phyloP scores from a whole-genome alignment of 2,888 invertebrate genomes.

The Apeira syringaria region DNA sequence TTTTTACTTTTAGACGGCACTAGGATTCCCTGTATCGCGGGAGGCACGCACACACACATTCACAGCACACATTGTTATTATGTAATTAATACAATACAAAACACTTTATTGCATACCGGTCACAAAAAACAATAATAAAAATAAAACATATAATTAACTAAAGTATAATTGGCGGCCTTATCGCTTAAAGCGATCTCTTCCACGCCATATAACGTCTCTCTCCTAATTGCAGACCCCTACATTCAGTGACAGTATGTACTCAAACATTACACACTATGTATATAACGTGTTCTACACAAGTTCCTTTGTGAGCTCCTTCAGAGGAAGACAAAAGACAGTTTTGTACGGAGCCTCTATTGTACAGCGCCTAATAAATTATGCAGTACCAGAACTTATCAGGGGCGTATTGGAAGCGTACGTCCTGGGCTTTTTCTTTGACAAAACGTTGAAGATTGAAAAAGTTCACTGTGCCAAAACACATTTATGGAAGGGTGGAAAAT shows the following conservation, averaged over 20 bases:
- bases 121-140: too few species aligned
- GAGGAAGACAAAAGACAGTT: constrained; percentile 20
- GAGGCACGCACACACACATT: too few species aligned
- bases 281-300: constrained; percentile 13
- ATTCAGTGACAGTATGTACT: background rate
- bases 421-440: constrained; percentile 11
- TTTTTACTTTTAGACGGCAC: too few species aligned
- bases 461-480: constrained; percentile 1
- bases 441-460: constrained; percentile 16
- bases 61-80: too few species aligned
- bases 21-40: too few species aligned
- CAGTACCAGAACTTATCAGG: constrained; percentile 36
- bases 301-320: constrained; percentile 11
- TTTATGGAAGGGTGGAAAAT: constrained; percentile 3
- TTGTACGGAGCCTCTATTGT: constrained; percentile 26
- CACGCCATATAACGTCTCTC: too few species aligned
- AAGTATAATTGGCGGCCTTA: too few species aligned
- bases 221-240: background rate
- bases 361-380: constrained; percentile 37
- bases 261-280: constrained; percentile 1
- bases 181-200: too few species aligned
- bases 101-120: too few species aligned
- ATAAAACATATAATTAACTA: too few species aligned
- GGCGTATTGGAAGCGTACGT: constrained; percentile 19
- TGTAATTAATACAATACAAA: too few species aligned